Percentiles rank a stretch among this genome's conserved stretches.
Evolutionary conservation across 2,113 vertebrate species (phyloP).

Genomic region (Cebus imitator): DNA sequence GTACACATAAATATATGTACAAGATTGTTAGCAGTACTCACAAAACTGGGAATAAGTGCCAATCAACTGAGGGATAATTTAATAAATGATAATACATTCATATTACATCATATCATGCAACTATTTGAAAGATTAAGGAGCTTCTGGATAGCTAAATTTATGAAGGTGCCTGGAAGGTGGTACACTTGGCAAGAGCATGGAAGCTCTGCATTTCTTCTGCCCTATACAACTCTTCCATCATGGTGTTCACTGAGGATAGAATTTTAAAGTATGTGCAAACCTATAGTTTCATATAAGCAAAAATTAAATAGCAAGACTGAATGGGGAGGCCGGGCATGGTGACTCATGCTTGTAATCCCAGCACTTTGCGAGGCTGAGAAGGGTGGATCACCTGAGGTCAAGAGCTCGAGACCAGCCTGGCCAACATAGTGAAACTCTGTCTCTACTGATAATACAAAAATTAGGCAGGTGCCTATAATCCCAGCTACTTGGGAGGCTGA

Average conservation of each 20-base stretch:
- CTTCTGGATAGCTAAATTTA: not conserved
- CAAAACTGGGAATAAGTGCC: not conserved
- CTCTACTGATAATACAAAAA: too few species aligned
- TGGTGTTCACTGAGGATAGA: not conserved
- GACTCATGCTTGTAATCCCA: too few species aligned
- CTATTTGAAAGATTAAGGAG: not conserved
- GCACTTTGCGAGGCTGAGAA: too few species aligned
- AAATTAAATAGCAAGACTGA: not conserved
- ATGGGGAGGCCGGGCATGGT: not conserved
- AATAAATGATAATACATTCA: not conserved
- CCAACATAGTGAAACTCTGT: too few species aligned
- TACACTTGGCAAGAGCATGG: not conserved
- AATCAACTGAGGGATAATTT: not conserved
- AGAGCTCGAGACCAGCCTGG: too few species aligned
- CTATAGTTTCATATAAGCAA: not conserved
- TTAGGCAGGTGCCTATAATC: too few species aligned
- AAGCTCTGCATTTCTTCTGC: not conserved
- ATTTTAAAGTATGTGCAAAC: not conserved
- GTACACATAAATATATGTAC: not conserved
- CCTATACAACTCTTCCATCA: not conserved
- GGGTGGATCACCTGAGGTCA: too few species aligned
- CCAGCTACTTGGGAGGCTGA: too few species aligned
- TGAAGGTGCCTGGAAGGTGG: not conserved
- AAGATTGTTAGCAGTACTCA: not conserved
- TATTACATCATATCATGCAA: not conserved